A percentile compares a stretch with the other conserved stretches of the same genome.
Evolutionary conservation across 1,140 invertebrate genomes (phyloP).

Genomic region (Dermatophagoides farinae): DNA sequence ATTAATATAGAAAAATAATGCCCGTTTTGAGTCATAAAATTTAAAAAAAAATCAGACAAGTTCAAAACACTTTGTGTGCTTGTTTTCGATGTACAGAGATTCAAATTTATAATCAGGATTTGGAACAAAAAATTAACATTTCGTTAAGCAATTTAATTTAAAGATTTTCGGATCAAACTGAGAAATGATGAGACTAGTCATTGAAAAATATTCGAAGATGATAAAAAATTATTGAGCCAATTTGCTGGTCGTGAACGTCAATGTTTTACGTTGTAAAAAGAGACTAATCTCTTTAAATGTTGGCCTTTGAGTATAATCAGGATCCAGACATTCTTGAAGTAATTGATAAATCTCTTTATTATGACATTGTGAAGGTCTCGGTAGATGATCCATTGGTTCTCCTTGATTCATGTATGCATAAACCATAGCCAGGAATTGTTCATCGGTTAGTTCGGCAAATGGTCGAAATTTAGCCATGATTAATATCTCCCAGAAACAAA

Average conservation of each 20-base stretch:
- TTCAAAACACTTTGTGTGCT: no score
- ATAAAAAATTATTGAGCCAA: no score
- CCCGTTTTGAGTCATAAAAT: no score
- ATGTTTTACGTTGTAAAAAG: slow-evolving; percentile 38
- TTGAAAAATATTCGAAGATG: no score
- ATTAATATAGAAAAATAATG: no score
- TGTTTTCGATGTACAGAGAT: no score
- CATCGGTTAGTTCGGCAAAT: not conserved
- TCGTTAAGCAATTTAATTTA: no score
- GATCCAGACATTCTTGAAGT: slow-evolving; percentile 81
- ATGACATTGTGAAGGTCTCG: slow-evolving; percentile 37
- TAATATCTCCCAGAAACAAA: slow-evolving; percentile 85
- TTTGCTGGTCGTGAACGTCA: not conserved
- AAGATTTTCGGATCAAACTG: no score
- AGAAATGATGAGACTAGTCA: no score
- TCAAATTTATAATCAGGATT: no score
- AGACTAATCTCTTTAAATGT: slow-evolving; percentile 74
- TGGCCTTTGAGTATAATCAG: slow-evolving; percentile 57
- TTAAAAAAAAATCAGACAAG: no score
- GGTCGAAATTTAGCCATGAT: slow-evolving; percentile 28
- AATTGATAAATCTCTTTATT: slow-evolving; percentile 66
- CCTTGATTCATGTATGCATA: not conserved
- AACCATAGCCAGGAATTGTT: not conserved
- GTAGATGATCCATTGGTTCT: not conserved
- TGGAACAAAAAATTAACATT: no score